Evolutionary conservation across 2,888 invertebrate genomes (phyloP), one percentile per base, ranked within the genome.

Genomic region (Heliconius erato): DNA sequence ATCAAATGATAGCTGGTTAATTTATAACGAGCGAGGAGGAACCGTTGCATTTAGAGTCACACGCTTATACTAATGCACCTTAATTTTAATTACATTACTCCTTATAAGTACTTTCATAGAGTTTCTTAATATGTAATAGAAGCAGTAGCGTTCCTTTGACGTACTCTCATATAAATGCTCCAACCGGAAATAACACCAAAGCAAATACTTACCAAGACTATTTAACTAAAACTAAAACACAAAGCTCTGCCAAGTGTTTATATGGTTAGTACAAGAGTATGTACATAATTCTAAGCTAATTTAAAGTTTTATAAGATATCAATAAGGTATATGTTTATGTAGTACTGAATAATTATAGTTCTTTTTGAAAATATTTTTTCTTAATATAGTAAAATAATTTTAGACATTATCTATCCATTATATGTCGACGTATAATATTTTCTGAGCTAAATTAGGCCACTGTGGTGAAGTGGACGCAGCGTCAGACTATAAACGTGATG

Each of bases 141-240:
- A 35, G n/a, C 5, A 23, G 74, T 35, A 59, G 40, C 9, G 71
- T 40, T 71, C 40, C 71, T 71, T 76, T 76, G 74, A 59, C 35
- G 32, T 59, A 76, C 59, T n/a, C 35, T 59, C 59, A 54, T 54
- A 76, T 76, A 76, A 76, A 76, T 32, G 59, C 59, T 76, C 32
- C 35, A 59, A 59, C 32, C n/a, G n/a, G 74, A 16, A 76, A 35
- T 32, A 35, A 63, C n/a, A 76, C 59, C 74, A 63, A 76, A 35
- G 23, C 74, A 76, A 76, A 76, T 54, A 54, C 35, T n/a, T 14
- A 76, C 49, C 49, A 74, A 74, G 40, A 40, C 59, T 74, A 74
- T 74, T 59, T 74, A 35, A 54, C 74, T 59, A 59, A 59, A 74
- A 74, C 59, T 59, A 59, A 35, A 74, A 74, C 59, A 76, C 74